Conservation (phyloP, 2,888 invertebrate genomes). For the Chouioia cunea region DNA sequence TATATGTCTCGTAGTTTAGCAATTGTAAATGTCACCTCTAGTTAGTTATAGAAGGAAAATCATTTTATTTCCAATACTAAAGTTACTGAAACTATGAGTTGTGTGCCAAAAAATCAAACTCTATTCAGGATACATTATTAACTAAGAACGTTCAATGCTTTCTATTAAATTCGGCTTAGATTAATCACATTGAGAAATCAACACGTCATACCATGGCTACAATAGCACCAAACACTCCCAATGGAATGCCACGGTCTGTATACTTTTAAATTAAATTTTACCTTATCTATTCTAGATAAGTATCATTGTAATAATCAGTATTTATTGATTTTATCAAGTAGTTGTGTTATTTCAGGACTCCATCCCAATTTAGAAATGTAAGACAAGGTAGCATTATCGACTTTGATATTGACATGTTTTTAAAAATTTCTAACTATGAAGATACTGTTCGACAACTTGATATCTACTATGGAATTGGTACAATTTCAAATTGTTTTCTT, state of each 20-base stretch:
- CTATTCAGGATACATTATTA: background rate
- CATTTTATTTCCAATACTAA: background rate
- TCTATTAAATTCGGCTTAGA: background rate
- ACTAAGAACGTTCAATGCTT: background rate
- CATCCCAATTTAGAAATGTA: conserved; percentile 46
- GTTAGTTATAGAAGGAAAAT: conserved; percentile 7
- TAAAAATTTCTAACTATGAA: conserved; percentile 88
- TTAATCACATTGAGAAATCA: conserved; percentile 4
- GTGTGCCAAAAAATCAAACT: background rate
- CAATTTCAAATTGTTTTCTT: conserved; percentile 53
- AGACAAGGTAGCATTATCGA: conserved; percentile 81
- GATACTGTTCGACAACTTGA: conserved; percentile 91
- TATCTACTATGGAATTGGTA: conserved; percentile 94
- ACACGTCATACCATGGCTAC: conserved; percentile 25
- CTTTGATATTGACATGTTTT: conserved; percentile 82
- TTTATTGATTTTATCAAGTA: conserved; percentile 14
- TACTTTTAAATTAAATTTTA: conserved; percentile 8
- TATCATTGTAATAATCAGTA: background rate
- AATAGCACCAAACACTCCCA: conserved; percentile 20
- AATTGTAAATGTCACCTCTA: conserved; percentile 41
- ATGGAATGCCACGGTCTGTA: conserved; percentile 28
- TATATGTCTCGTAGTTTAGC: background rate
- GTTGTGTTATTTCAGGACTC: conserved; percentile 24
- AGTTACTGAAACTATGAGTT: background rate
- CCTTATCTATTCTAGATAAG: conserved; percentile 16